Conservation (phyloP, 2,113 vertebrate genomes). For the Sinosuthora webbiana region DNA sequence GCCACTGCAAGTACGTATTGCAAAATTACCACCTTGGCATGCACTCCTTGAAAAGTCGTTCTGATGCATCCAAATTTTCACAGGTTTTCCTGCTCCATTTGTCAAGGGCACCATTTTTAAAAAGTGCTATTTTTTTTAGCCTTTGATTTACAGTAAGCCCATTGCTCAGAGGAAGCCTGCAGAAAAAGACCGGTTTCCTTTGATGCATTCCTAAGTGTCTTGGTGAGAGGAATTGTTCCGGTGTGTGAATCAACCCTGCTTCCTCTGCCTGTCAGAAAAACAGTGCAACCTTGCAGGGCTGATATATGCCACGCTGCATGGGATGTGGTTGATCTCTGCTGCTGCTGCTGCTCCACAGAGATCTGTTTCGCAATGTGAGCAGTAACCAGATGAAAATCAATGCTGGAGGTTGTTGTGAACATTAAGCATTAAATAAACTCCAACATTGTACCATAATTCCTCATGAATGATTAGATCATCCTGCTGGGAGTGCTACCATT, state of each 20-base stretch:
- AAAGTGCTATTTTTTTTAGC: not conserved
- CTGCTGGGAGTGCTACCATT: slow-evolving; percentile 55
- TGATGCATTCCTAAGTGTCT: slow-evolving; percentile 57
- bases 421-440: slow-evolving; percentile 49
- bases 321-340: not conserved
- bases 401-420: slow-evolving; percentile 29
- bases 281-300: not conserved
- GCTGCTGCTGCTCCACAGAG: not conserved
- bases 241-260: slow-evolving; percentile 28
- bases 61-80: slow-evolving; percentile 7
- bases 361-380: not conserved
- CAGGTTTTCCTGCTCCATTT: slow-evolving; percentile 17
- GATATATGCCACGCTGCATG: not conserved
- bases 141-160: slow-evolving; percentile 6
- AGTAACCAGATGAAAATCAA: slow-evolving; percentile 44
- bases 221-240: slow-evolving; percentile 36
- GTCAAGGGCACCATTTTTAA: not conserved
- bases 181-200: slow-evolving; percentile 34
- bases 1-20: not conserved
- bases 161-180: slow-evolving; percentile 49
- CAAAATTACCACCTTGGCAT: not conserved
- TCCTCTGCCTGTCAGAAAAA: slow-evolving; percentile 47
- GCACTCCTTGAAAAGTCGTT: not conserved
- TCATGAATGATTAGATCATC: slow-evolving; percentile 50
- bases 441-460: not conserved